A percentile compares a stretch with the other conserved stretches of the same genome.
These are phyloP conservation scores for Scaptomyza graminum DNA, from an alignment of 1,140 invertebrate genomes.

Conservation along the genomic window DNA sequence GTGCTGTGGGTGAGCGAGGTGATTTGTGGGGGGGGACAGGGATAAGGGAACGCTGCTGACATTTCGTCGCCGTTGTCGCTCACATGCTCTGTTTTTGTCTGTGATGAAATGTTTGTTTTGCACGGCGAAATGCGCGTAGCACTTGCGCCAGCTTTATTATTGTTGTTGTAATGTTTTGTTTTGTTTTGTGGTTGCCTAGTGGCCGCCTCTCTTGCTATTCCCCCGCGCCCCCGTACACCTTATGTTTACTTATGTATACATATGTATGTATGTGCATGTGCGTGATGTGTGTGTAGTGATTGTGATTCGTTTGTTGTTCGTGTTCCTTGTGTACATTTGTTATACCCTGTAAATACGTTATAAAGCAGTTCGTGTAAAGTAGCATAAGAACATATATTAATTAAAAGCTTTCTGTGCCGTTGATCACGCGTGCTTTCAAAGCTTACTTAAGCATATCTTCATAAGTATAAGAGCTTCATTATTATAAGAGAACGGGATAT, in stretches of 20 bases:
- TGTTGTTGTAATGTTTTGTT: slow-evolving; percentile 52
- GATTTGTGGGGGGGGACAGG: background rate
- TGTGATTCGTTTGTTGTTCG: slow-evolving; percentile 61
- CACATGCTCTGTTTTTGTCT: slow-evolving; percentile 54
- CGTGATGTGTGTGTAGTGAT: slow-evolving; percentile 5
- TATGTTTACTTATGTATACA: background rate
- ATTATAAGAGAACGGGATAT: background rate
- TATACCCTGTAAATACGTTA: background rate
- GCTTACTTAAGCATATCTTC: no score
- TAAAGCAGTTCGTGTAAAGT: background rate
- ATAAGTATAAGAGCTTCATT: no score
- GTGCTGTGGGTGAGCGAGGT: slow-evolving; percentile 3
- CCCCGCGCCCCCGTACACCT: background rate
- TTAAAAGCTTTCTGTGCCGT: no score
- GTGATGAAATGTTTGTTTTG: slow-evolving; percentile 82
- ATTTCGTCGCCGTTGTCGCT: slow-evolving; percentile 61
- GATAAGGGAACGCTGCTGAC: slow-evolving; percentile 51
- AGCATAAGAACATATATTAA: background rate
- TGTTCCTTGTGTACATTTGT: slow-evolving; percentile 58
- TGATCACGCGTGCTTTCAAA: no score
- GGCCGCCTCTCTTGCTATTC: slow-evolving; percentile 16
- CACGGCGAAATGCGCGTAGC: slow-evolving; percentile 74
- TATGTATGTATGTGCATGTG: slow-evolving; percentile 1
- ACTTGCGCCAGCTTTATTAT: slow-evolving; percentile 54
- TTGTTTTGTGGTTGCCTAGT: slow-evolving; percentile 68